A percentile compares a stretch with the other conserved stretches of the same genome.
phyloP scores from a whole-genome alignment of 1,140 invertebrate species.

The Anoplolepis gracilipes region DNA sequence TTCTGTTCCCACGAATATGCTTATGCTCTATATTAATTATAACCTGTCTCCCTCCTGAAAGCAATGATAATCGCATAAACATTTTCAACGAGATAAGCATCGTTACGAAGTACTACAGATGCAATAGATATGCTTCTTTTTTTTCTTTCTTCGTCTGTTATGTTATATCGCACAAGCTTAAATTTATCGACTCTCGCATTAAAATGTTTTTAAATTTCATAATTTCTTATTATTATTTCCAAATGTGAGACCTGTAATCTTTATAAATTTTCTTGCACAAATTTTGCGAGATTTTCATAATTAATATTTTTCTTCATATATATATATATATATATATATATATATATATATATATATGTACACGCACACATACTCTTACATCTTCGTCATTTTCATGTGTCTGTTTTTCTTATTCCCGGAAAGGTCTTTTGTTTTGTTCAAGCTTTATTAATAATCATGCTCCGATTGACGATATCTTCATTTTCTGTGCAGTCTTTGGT shows the following conservation, averaged over 20 bases:
- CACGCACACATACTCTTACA: background rate
- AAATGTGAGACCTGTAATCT: background rate
- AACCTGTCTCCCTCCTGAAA: conserved; percentile 18
- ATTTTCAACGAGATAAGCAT: background rate
- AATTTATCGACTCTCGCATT: conserved; percentile 3
- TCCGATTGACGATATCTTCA: background rate
- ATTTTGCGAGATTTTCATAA: background rate
- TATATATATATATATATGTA: too few relatives aligned
- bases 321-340: too few relatives aligned
- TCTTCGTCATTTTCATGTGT: background rate
- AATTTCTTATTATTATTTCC: background rate
- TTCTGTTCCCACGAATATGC: conserved; percentile 69
- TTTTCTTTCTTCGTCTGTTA: background rate
- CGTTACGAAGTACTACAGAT: conserved; percentile 1
- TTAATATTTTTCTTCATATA: background rate
- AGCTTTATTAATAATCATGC: background rate
- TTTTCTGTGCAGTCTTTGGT: background rate
- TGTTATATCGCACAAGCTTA: background rate
- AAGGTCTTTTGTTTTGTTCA: background rate
- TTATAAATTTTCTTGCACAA: background rate
- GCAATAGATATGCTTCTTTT: background rate
- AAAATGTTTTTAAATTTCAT: too few relatives aligned
- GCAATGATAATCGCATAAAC: conserved; percentile 34
- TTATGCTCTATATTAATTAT: conserved; percentile 12
- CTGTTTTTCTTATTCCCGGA: background rate